phyloP scores from a whole-genome alignment of 2,113 vertebrate species.

The Dasyurus viverrinus region DNA sequence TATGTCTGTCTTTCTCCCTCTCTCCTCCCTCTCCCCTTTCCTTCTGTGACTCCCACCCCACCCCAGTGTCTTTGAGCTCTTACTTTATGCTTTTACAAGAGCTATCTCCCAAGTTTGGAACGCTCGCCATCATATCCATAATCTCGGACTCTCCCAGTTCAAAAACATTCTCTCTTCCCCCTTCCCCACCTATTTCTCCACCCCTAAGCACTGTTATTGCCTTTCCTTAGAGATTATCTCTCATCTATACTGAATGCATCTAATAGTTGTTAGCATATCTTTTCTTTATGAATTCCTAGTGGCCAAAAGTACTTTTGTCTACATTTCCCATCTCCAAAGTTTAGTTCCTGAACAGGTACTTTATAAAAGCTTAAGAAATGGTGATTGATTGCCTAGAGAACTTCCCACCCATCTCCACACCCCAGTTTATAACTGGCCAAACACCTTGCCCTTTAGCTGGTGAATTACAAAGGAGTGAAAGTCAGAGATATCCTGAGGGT shows the following conservation, averaged over 20 bases:
- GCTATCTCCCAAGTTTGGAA: too few relatives aligned
- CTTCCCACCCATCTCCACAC: background rate
- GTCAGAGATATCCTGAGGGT: background rate
- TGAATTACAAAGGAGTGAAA: constrained; percentile 26
- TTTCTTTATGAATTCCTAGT: background rate
- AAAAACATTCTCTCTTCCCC: background rate
- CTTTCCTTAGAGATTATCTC: background rate
- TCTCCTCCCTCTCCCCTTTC: background rate
- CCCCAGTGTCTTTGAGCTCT: too few relatives aligned
- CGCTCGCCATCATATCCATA: background rate
- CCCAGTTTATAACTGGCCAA: background rate
- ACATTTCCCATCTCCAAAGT: background rate
- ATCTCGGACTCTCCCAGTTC: background rate
- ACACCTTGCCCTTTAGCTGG: background rate
- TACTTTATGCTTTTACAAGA: too few relatives aligned
- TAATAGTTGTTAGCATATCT: background rate
- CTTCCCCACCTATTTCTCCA: too few relatives aligned
- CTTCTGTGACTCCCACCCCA: too few relatives aligned
- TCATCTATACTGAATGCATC: background rate
- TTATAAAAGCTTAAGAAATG: background rate
- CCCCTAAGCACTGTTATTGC: too few relatives aligned
- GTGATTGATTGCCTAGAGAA: background rate
- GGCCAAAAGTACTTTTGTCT: background rate
- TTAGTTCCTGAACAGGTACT: background rate
- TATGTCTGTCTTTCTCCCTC: too few relatives aligned